Percentiles rank a stretch among this genome's conserved stretches.
phyloP scores from a whole-genome alignment of 2,888 invertebrate species.

The Agrypnus murinus region DNA sequence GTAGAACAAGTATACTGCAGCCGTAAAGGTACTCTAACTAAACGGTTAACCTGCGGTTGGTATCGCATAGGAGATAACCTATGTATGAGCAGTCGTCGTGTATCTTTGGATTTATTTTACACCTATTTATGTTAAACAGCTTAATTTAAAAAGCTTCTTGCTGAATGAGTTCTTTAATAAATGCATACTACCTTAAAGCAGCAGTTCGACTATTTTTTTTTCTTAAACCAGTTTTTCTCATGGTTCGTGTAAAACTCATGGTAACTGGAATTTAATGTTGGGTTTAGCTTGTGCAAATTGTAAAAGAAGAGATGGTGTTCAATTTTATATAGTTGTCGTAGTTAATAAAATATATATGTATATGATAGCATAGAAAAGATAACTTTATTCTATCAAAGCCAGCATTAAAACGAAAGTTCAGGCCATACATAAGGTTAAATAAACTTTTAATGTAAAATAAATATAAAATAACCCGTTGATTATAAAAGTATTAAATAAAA shows the following conservation, averaged over 20 bases:
- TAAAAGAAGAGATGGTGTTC: too few relatives aligned
- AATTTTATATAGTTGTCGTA: too few relatives aligned
- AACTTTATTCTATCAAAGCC: not conserved
- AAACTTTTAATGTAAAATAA: not conserved
- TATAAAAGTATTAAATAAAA: too few relatives aligned
- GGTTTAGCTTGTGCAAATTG: too few relatives aligned
- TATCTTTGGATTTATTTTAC: not conserved
- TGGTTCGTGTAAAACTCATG: not conserved
- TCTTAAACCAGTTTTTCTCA: not conserved
- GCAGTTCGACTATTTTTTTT: not conserved
- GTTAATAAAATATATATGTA: too few relatives aligned
- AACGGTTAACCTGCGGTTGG: not conserved
- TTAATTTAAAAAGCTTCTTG: not conserved
- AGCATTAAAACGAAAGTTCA: constrained; percentile 1
- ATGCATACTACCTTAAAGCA: constrained; percentile 7
- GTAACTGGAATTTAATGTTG: too few relatives aligned
- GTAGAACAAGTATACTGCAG: constrained; percentile 4
- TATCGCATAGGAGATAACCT: not conserved
- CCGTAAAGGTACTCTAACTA: not conserved
- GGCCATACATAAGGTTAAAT: not conserved
- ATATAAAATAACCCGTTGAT: too few relatives aligned
- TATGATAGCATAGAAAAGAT: not conserved
- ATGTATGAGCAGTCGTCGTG: not conserved
- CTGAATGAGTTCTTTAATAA: constrained; percentile 1
- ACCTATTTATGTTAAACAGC: constrained; percentile 4